Percentiles rank a stretch among this genome's conserved stretches.
phyloP scores from a whole-genome alignment of 2,888 invertebrate species.

The Aethes cnicana region DNA sequence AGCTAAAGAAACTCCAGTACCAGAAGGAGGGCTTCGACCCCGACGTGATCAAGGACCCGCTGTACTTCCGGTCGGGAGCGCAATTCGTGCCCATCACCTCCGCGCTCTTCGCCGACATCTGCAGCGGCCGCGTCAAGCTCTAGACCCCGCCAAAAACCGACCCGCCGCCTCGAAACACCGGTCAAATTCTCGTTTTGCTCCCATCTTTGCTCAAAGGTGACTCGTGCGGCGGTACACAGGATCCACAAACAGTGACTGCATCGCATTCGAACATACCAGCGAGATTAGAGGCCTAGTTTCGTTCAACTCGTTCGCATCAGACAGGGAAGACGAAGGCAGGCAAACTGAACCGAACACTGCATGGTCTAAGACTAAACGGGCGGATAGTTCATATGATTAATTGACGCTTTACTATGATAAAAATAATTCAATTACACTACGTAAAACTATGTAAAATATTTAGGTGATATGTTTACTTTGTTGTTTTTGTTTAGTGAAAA shows the following conservation, averaged over 20 bases:
- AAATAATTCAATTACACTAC: constrained; percentile 12
- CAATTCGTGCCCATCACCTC: constrained; percentile 83
- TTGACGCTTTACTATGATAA: constrained; percentile 22
- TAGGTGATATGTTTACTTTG: constrained; percentile 19
- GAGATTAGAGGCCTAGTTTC: too few relatives aligned
- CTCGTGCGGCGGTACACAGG: too few relatives aligned
- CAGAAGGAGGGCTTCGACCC: constrained; percentile 93
- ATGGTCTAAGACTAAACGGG: constrained; percentile 16
- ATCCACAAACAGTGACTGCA: too few relatives aligned
- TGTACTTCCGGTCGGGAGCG: constrained; percentile 85
- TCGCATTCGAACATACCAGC: too few relatives aligned
- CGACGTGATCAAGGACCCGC: constrained; percentile 85
- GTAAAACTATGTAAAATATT: constrained; percentile 12
- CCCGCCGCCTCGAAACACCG: too few relatives aligned
- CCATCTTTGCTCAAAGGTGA: too few relatives aligned
- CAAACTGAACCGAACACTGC: constrained; percentile 15
- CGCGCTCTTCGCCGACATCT: constrained; percentile 83
- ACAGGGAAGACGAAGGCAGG: too few relatives aligned
- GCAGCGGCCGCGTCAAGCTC: constrained; percentile 70
- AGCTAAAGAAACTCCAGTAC: constrained; percentile 93
- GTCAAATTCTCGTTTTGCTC: too few relatives aligned
- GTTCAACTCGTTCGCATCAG: too few relatives aligned
- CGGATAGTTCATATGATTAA: constrained; percentile 21
- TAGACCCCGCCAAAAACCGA: constrained; percentile 45
- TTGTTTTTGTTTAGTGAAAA: constrained; percentile 17